A percentile compares a stretch with the other conserved stretches of the same genome.
Conservation (phyloP, 2,113 vertebrate genomes). For the Periophthalmus modestus region DNA sequence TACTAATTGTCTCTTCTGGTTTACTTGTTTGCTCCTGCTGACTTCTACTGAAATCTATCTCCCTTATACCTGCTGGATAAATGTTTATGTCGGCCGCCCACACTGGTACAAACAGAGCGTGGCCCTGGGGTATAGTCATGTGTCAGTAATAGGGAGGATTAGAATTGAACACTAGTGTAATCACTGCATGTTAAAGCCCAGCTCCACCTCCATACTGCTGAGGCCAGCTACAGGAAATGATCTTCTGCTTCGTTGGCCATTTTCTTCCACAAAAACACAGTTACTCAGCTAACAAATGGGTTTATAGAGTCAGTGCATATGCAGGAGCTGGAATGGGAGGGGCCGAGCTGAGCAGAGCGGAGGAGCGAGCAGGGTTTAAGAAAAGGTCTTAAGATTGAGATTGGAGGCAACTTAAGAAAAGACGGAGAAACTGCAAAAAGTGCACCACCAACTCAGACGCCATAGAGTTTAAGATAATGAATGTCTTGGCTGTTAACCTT, state of each 20-base stretch:
- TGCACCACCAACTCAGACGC: background rate
- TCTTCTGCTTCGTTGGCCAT: conserved; percentile 26
- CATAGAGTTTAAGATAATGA: background rate
- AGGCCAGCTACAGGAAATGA: conserved; percentile 31
- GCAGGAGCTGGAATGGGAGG: background rate
- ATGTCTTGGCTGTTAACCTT: background rate
- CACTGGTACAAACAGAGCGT: conserved; percentile 30
- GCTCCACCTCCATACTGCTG: conserved; percentile 31
- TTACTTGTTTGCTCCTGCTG: background rate
- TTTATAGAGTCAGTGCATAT: conserved; percentile 20
- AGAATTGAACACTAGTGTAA: conserved; percentile 33
- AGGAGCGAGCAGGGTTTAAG: background rate
- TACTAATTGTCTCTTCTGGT: too few relatives aligned
- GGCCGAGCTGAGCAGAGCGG: background rate
- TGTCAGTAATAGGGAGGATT: conserved; percentile 43
- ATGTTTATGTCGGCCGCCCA: background rate
- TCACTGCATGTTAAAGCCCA: conserved; percentile 41
- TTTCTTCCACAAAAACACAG: conserved; percentile 16
- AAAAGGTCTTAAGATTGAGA: background rate
- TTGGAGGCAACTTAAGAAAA: background rate
- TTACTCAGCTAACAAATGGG: conserved; percentile 19
- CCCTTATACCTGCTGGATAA: background rate
- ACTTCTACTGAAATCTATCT: background rate
- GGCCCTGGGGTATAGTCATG: conserved; percentile 18
- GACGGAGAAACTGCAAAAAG: background rate